phyloP scores from a whole-genome alignment of 2,888 invertebrate genomes.

The Nezara viridula region DNA sequence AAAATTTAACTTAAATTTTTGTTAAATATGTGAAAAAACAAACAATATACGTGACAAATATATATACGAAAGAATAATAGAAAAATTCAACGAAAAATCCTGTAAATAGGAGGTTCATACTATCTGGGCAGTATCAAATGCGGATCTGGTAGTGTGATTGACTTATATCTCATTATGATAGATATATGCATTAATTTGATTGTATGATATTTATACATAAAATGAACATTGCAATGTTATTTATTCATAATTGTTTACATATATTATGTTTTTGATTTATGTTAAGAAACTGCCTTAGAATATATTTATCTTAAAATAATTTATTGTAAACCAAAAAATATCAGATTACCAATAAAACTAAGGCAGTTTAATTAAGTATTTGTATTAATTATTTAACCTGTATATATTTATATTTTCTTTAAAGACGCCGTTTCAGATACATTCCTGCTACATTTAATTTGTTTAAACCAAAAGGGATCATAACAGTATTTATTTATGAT shows the following conservation, averaged over 20 bases:
- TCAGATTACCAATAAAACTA: slow-evolving; percentile 1
- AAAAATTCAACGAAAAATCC: background rate
- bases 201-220: background rate
- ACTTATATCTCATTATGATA: background rate
- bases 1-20: background rate
- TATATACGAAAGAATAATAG: background rate
- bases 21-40: background rate
- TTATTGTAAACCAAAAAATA: slow-evolving; percentile 6
- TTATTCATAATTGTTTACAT: slow-evolving; percentile 21
- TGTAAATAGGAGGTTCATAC: background rate
- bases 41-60: background rate
- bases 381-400: background rate
- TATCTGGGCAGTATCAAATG: background rate
- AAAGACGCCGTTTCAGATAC: slow-evolving; percentile 7
- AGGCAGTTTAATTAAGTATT: slow-evolving; percentile 25
- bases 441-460: slow-evolving; percentile 20
- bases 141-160: background rate
- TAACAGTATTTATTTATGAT: background rate
- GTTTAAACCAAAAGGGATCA: background rate
- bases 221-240: slow-evolving; percentile 20
- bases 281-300: slow-evolving; percentile 3
- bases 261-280: slow-evolving; percentile 41
- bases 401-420: background rate
- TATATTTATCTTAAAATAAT: slow-evolving; percentile 25
- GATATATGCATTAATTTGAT: background rate